phyloP scores from a whole-genome alignment of 53 echinoderm and acorn worm genomes.

The Paracentrotus lividus region DNA sequence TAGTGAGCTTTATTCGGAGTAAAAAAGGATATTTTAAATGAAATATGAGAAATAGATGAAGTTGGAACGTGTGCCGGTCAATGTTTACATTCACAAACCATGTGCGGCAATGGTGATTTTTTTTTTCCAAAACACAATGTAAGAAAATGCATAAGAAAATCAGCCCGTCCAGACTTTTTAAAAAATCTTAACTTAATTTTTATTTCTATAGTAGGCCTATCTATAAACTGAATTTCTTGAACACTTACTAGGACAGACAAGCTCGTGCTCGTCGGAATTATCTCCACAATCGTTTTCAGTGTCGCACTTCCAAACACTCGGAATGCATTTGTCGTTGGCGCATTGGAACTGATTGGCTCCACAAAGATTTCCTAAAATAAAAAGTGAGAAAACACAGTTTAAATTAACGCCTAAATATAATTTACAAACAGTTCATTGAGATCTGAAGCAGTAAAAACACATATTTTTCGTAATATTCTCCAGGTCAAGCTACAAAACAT shows the following conservation, averaged over 20 bases:
- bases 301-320: conserved; percentile 72
- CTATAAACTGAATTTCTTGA: background rate
- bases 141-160: background rate
- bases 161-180: too few species aligned
- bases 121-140: too few species aligned
- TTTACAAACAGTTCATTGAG: too few species aligned
- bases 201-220: too few species aligned
- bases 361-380: conserved; percentile 48
- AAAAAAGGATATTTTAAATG: background rate
- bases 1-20: background rate
- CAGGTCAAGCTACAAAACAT: too few species aligned
- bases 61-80: background rate
- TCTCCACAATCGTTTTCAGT: conserved; percentile 76
- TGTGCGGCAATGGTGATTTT: too few species aligned
- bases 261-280: conserved; percentile 74
- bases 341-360: conserved; percentile 70
- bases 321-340: conserved; percentile 73
- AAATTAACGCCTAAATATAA: background rate
- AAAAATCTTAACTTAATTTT: too few species aligned
- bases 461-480: too few species aligned
- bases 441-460: too few species aligned
- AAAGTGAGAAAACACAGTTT: background rate
- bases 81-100: conserved; percentile 52
- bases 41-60: background rate
- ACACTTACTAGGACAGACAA: conserved; percentile 47